phyloP scores from a whole-genome alignment of 1,140 invertebrate genomes.

The Centruroides sculpturatus region DNA sequence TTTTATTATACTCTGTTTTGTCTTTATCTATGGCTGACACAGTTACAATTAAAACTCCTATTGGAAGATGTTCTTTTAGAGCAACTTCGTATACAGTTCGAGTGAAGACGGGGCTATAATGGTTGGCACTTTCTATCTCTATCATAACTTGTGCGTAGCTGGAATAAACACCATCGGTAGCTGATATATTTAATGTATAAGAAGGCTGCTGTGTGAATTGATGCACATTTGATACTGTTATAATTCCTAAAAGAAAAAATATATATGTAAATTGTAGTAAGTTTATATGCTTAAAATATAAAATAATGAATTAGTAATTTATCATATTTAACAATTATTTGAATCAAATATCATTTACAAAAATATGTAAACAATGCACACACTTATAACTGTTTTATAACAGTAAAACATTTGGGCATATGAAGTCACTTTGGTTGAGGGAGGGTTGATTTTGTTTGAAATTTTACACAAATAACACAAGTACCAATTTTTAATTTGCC shows the following conservation, averaged over 20 bases:
- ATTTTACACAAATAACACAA: no score
- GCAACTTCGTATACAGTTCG: conserved; percentile 51
- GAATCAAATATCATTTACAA: no score
- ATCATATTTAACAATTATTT: no score
- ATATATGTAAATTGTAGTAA: no score
- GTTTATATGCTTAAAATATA: no score
- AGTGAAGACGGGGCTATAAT: conserved; percentile 58
- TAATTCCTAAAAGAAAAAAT: conserved; percentile 33
- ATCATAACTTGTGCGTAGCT: conserved; percentile 49
- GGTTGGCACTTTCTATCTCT: conserved; percentile 61
- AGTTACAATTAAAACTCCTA: conserved; percentile 28
- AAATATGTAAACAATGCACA: no score
- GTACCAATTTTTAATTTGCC: no score
- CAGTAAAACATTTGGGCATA: no score
- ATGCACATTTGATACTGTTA: conserved; percentile 48
- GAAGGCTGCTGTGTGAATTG: conserved; percentile 42
- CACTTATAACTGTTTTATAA: no score
- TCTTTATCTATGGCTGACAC: conserved; percentile 62
- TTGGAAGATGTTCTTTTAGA: conserved; percentile 31
- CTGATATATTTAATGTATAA: conserved; percentile 67
- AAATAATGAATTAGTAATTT: no score
- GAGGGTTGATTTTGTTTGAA: no score
- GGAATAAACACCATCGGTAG: conserved; percentile 81
- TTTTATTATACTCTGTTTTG: conserved; percentile 53
- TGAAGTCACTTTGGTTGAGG: no score